phyloP scores from a whole-genome alignment of 2,888 invertebrate genomes.

The Lasioglossum lativentre region DNA sequence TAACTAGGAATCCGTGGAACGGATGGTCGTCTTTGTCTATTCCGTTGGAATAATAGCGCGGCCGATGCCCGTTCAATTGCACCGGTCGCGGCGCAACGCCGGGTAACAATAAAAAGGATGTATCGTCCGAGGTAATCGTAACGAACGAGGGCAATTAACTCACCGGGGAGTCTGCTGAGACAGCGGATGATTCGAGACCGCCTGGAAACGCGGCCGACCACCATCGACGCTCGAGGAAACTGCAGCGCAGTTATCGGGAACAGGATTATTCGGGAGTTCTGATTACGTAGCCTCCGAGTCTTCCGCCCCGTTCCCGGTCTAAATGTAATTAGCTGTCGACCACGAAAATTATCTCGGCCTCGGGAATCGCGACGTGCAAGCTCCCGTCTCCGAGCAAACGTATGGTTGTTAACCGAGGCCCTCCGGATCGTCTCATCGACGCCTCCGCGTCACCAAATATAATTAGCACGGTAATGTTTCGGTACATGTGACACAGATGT shows the following conservation, averaged over 20 bases:
- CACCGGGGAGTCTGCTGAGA: slow-evolving; percentile 51
- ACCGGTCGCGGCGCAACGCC: slow-evolving; percentile 15
- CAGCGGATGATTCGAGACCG: slow-evolving; percentile 59
- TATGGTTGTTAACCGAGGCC: background rate
- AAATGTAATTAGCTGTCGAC: slow-evolving; percentile 77
- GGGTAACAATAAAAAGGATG: slow-evolving; percentile 66
- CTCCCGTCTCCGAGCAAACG: slow-evolving; percentile 3
- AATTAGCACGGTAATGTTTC: background rate
- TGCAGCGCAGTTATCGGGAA: slow-evolving; percentile 72
- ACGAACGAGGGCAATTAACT: slow-evolving; percentile 73
- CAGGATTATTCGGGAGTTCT: slow-evolving; percentile 77
- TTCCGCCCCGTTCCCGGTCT: slow-evolving; percentile 68
- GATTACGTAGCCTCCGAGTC: slow-evolving; percentile 74
- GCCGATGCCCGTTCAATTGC: slow-evolving; percentile 17
- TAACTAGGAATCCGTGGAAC: slow-evolving; percentile 40
- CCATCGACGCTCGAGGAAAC: slow-evolving; percentile 58
- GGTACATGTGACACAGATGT: no score
- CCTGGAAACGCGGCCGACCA: slow-evolving; percentile 43
- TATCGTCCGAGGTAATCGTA: slow-evolving; percentile 70
- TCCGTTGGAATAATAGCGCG: background rate
- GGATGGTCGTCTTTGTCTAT: background rate
- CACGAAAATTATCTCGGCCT: slow-evolving; percentile 64
- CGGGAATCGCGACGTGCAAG: slow-evolving; percentile 31
- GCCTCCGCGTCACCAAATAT: background rate
- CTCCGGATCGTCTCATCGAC: background rate